Evolutionary conservation across 2,113 vertebrate genomes (phyloP).

Genomic region (Cephalopholis sonnerati): DNA sequence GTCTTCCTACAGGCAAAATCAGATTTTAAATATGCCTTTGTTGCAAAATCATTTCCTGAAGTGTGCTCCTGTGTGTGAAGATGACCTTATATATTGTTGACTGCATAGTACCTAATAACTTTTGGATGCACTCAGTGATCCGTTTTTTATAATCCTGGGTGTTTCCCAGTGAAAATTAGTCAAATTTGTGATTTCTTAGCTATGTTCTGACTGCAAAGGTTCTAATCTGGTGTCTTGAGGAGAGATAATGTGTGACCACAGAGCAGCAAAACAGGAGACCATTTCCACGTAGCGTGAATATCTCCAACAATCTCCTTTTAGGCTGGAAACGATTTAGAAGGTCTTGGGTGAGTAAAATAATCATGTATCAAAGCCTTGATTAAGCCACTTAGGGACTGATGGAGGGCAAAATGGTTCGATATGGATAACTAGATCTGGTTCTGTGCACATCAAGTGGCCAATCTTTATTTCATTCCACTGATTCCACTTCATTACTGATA

Average conservation of each 20-base stretch:
- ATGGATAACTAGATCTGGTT: slow-evolving; percentile 19
- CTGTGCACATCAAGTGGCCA: slow-evolving; percentile 29
- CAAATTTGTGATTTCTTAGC: not conserved
- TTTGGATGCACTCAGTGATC: not conserved
- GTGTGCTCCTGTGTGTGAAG: too few relatives aligned
- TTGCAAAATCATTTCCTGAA: not conserved
- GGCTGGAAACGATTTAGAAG: slow-evolving; percentile 84
- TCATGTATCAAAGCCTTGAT: slow-evolving; percentile 72
- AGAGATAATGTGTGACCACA: slow-evolving; percentile 19
- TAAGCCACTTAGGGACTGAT: slow-evolving; percentile 76
- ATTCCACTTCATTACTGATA: slow-evolving; percentile 18
- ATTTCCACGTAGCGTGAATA: slow-evolving; percentile 64
- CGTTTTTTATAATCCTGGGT: not conserved
- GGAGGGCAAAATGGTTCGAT: slow-evolving; percentile 63
- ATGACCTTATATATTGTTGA: too few relatives aligned
- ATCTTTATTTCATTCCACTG: slow-evolving; percentile 39
- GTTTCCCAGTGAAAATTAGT: not conserved
- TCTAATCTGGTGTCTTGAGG: not conserved
- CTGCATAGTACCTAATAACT: not conserved
- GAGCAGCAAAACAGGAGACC: slow-evolving; percentile 7
- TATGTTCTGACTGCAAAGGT: not conserved
- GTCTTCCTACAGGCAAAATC: not conserved
- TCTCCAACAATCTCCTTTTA: slow-evolving; percentile 79
- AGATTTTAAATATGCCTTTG: not conserved
- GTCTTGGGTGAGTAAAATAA: slow-evolving; percentile 83